Evolutionary conservation across 2,888 invertebrate genomes (phyloP).

Genomic region (Omphaloscelis lunosa): DNA sequence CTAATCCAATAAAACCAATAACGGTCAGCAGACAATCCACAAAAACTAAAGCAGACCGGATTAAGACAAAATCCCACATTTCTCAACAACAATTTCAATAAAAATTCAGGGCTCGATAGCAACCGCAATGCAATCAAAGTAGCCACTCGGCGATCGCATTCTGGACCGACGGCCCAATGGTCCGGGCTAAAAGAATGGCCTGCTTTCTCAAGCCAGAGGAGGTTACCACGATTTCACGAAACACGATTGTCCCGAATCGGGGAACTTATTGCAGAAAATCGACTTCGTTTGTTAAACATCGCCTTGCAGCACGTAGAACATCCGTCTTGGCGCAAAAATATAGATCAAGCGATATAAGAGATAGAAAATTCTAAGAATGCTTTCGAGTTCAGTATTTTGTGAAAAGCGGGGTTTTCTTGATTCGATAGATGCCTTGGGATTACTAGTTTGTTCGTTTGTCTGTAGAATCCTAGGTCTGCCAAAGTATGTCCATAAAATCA

Average conservation of each 20-base stretch:
- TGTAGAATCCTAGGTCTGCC: background rate
- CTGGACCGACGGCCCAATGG: constrained; percentile 52
- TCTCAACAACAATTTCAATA: constrained; percentile 57
- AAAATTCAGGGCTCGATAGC: constrained; percentile 54
- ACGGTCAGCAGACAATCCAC: constrained; percentile 13
- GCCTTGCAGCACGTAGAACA: constrained; percentile 43
- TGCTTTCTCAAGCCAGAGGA: constrained; percentile 50
- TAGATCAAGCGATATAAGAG: constrained; percentile 47
- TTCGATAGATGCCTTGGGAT: constrained; percentile 4
- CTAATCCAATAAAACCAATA: constrained; percentile 41
- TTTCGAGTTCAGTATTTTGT: constrained; percentile 21
- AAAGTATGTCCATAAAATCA: background rate
- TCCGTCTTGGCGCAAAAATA: constrained; percentile 40
- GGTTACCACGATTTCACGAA: constrained; percentile 65
- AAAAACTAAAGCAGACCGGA: constrained; percentile 32
- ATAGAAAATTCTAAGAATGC: constrained; percentile 17
- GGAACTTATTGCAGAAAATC: constrained; percentile 57
- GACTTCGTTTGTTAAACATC: constrained; percentile 53
- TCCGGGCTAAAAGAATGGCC: constrained; percentile 49
- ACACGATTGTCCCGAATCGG: constrained; percentile 52
- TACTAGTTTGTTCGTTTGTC: background rate
- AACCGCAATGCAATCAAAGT: constrained; percentile 67
- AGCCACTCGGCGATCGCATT: constrained; percentile 59
- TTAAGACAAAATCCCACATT: constrained; percentile 44
- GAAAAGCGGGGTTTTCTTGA: background rate